Evolutionary conservation across 2,113 vertebrate species (phyloP), one percentile per base, ranked within the genome.

Genomic region (Pholis gunnellus): DNA sequence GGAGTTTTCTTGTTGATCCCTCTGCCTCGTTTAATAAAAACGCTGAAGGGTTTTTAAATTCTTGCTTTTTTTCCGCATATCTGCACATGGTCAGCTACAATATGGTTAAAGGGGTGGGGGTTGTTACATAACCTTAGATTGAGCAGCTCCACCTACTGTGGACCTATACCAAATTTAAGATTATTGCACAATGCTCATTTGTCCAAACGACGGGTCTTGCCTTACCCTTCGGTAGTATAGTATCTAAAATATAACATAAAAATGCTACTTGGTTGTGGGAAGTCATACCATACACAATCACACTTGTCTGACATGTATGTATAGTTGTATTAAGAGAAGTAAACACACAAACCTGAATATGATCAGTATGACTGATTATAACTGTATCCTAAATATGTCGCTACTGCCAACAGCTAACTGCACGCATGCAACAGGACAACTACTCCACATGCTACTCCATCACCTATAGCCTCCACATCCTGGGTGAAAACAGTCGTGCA

Each of bases 1-100:
- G 67, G 6, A 82, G 59, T 71, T 78, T 64, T 52, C 18, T 42
- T 75, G 27, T 63, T 31, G 17, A 65, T 75, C 1, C 9, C 2
- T 46, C 7, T 40, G 56, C 25, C 22, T 57, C 8, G 3, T 65
- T 57, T 9, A 8, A 77, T 9, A 8, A 77, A 38, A 48, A 40
- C 8, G 9, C 11, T 65, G 17, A 34, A 61, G 20, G 17, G 13
- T 48, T 67, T 31, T 27, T 6, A 17, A 8, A 66, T 17, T 27
- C 38, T 40, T n/a, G 11, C 13, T 65, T 42, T n/a, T 22, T 15
- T 6, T 36, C 5, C 9, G 3, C 17, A 22, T 14, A 56, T 68
- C 50, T 74, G 5, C 17, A 22, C 4, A 44, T 50, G 18, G 9
- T 54, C 25, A 46, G 7, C 25, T 18, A 10, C 18, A 20, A 29